Percentiles rank a stretch among this genome's conserved stretches.
phyloP scores from a whole-genome alignment of 2,113 vertebrate genomes.

The Saccopteryx leptura region DNA sequence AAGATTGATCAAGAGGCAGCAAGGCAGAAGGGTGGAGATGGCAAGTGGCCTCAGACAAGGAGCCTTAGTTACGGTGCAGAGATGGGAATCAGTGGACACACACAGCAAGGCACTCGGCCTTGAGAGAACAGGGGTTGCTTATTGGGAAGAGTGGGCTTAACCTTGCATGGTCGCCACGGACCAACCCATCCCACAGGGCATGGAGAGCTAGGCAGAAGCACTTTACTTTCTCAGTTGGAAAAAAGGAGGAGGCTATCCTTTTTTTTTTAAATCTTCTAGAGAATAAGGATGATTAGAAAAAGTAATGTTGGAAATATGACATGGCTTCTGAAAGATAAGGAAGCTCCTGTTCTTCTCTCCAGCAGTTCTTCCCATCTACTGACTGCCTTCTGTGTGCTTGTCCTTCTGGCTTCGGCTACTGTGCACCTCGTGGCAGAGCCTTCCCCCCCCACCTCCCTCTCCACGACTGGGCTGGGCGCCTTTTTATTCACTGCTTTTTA shows the following conservation, averaged over 20 bases:
- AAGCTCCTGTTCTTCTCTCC: neutral
- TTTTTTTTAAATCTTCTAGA: neutral
- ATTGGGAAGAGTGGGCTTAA: neutral
- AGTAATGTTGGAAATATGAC: neutral
- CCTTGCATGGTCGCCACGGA: neutral
- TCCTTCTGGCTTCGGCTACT: neutral
- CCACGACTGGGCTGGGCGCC: neutral
- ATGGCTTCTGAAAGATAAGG: neutral
- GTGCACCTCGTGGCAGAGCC: neutral
- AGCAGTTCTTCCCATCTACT: neutral
- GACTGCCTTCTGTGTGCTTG: neutral
- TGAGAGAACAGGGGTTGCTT: neutral
- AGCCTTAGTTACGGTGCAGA: neutral
- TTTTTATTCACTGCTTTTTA: neutral
- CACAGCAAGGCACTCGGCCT: neutral
- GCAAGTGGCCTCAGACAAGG: neutral
- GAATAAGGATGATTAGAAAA: neutral
- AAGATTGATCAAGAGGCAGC: neutral
- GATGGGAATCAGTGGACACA: no score
- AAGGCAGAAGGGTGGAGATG: neutral
- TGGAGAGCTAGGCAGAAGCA: neutral
- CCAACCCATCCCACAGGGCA: neutral
- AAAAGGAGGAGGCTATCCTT: neutral
- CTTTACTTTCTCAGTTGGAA: neutral
- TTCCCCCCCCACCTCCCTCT: neutral